Percentiles rank a stretch among this genome's conserved stretches.
Evolutionary conservation across 2,113 vertebrate species (phyloP).

Genomic region (Anarhynchus alexandrinus): DNA sequence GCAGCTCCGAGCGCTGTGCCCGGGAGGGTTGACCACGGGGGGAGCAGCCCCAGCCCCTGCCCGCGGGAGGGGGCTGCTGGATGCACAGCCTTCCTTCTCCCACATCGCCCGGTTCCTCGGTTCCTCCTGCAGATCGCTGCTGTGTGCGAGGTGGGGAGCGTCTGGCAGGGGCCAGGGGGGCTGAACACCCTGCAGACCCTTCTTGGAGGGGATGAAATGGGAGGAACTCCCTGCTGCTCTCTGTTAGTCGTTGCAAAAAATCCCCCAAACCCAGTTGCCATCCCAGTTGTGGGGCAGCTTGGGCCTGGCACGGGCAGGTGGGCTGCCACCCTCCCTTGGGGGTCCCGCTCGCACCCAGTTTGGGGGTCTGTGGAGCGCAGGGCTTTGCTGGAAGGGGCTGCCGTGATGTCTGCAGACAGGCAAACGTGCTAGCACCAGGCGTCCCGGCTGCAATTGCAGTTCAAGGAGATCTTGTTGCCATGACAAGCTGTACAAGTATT

Average conservation of each 20-base stretch:
- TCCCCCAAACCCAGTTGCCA: not conserved
- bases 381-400: not conserved
- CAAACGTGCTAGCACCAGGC: not conserved
- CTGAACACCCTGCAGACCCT: not conserved
- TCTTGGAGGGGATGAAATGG: not conserved
- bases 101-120: not conserved
- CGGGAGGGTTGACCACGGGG: not conserved
- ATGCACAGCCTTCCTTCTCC: not conserved
- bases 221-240: not conserved
- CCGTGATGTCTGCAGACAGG: not conserved
- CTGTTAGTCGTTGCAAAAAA: not conserved
- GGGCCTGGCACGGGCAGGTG: not conserved
- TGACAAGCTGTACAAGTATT: conserved; percentile 1
- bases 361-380: not conserved
- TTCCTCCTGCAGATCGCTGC: not conserved
- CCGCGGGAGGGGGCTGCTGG: not conserved
- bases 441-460: not conserved
- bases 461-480: conserved; percentile 26
- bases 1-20: not conserved
- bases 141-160: no score
- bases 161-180: no score
- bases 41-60: not conserved
- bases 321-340: not conserved
- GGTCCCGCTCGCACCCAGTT: fast-evolving
- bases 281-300: fast-evolving